phyloP scores from a whole-genome alignment of 2,888 invertebrate species.

The Drosophila monieri region DNA sequence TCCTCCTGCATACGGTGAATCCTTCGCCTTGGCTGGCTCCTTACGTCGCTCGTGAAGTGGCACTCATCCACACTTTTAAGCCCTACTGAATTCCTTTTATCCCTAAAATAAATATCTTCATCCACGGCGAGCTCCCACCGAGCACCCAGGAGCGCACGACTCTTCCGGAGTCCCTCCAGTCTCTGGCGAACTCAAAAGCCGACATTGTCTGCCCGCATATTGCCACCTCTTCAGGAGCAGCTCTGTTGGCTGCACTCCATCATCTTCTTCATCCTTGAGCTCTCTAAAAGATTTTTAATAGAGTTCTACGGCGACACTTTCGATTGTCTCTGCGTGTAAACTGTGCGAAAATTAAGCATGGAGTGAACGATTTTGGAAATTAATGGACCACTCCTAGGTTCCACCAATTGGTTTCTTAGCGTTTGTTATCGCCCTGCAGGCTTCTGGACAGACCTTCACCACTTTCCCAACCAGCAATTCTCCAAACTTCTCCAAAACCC shows the following conservation, averaged over 20 bases:
- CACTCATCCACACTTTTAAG: constrained; percentile 82
- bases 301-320: constrained; percentile 82
- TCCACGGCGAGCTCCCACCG: constrained; percentile 54
- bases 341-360: constrained; percentile 77
- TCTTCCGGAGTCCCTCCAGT: constrained; percentile 25
- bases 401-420: too few species aligned
- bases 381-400: background rate
- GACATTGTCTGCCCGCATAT: constrained; percentile 36
- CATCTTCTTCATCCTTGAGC: constrained; percentile 62
- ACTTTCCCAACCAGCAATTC: background rate
- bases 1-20: constrained; percentile 13
- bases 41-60: constrained; percentile 74
- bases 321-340: constrained; percentile 79
- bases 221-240: constrained; percentile 30
- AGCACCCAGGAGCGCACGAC: constrained; percentile 19
- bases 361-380: constrained; percentile 47
- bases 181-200: constrained; percentile 22
- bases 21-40: constrained; percentile 50
- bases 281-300: constrained; percentile 81
- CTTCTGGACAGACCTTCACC: background rate
- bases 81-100: constrained; percentile 82
- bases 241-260: constrained; percentile 51
- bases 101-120: constrained; percentile 83
- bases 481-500: too few species aligned
- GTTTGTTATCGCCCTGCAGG: too few species aligned